phyloP scores from a whole-genome alignment of 2,888 invertebrate species.

The Tinea pellionella region DNA sequence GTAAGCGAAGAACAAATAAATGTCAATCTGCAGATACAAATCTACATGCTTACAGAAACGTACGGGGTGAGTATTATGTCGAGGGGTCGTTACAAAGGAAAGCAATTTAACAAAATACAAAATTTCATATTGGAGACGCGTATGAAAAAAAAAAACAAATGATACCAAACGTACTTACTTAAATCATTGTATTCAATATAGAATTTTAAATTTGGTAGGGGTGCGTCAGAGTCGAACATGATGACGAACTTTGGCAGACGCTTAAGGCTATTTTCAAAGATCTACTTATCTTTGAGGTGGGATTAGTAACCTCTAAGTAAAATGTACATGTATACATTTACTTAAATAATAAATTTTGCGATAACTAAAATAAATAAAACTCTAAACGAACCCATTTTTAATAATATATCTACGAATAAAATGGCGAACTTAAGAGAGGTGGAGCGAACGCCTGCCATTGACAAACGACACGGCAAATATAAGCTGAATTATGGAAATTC shows the following conservation, averaged over 20 bases:
- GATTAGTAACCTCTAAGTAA: too few species aligned
- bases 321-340: too few species aligned
- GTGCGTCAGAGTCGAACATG: not conserved
- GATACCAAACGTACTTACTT: slow-evolving; percentile 65
- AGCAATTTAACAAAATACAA: slow-evolving; percentile 67
- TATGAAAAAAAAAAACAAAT: slow-evolving; percentile 48
- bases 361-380: not conserved
- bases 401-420: slow-evolving; percentile 5
- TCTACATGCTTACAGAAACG: slow-evolving; percentile 40
- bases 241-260: not conserved
- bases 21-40: slow-evolving; percentile 61
- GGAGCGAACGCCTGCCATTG: slow-evolving; percentile 12
- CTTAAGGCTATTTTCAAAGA: not conserved
- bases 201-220: slow-evolving; percentile 44
- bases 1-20: slow-evolving; percentile 59
- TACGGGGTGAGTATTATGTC: slow-evolving; percentile 35
- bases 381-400: not conserved
- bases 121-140: slow-evolving; percentile 49
- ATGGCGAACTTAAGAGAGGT: slow-evolving; percentile 6
- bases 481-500: slow-evolving; percentile 52
- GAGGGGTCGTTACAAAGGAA: slow-evolving; percentile 53
- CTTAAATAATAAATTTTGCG: too few species aligned
- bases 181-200: slow-evolving; percentile 20
- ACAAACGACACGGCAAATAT: slow-evolving; percentile 38
- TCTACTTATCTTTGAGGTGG: not conserved